phyloP scores from a whole-genome alignment of 2,113 vertebrate genomes.

The Raja brachyura region DNA sequence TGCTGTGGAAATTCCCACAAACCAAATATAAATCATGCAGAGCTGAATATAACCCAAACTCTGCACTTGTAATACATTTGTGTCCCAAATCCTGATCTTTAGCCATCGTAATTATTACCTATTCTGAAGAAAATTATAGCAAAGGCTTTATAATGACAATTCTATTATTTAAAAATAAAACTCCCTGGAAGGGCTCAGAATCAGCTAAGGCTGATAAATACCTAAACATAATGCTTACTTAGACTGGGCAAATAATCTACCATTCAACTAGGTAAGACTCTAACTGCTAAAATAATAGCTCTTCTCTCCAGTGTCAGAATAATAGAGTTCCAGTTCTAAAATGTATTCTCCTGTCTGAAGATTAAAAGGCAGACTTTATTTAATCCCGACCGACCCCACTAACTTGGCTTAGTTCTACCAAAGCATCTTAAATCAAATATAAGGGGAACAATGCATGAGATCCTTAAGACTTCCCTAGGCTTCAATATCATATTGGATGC shows the following conservation, averaged over 20 bases:
- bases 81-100: not conserved
- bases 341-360: not conserved
- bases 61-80: not conserved
- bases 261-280: not conserved
- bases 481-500: too few relatives aligned
- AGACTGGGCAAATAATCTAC: not conserved
- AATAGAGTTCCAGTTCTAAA: not conserved
- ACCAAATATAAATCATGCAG: not conserved
- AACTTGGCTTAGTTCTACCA: not conserved
- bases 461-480: too few relatives aligned
- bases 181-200: not conserved
- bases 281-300: not conserved
- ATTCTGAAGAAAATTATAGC: constrained; percentile 18
- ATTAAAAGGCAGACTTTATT: not conserved
- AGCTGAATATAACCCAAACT: constrained; percentile 4
- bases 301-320: not conserved
- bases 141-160: constrained; percentile 14
- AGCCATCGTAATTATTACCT: not conserved
- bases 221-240: constrained; percentile 3
- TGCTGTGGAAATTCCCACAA: constrained; percentile 5
- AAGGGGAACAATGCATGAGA: too few relatives aligned
- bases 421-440: not conserved
- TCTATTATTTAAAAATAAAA: constrained; percentile 31
- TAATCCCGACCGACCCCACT: not conserved
- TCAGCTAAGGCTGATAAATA: constrained; percentile 30